phyloP scores from a whole-genome alignment of 2,797 vertebrate genomes.

The Paramormyrops hopkinsi region DNA sequence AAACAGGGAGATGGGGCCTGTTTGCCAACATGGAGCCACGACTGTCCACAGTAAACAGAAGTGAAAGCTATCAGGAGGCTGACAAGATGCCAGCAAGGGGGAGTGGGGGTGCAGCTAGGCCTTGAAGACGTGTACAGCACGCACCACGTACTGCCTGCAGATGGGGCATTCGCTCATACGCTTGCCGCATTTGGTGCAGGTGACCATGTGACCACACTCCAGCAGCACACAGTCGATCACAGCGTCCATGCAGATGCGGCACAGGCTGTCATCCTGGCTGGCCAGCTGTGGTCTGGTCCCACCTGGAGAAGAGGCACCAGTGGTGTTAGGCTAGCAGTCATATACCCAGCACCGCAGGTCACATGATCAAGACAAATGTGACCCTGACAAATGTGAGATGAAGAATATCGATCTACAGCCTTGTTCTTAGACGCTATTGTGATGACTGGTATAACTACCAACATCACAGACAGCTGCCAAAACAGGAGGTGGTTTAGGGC shows the following conservation, averaged over 20 bases:
- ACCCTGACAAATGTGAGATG: background rate
- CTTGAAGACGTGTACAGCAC: slow-evolving; percentile 95
- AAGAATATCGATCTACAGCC: background rate
- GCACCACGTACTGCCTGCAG: slow-evolving; percentile 94
- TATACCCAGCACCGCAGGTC: background rate
- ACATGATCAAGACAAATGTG: background rate
- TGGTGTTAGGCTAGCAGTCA: background rate
- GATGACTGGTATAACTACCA: background rate
- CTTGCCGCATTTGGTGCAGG: slow-evolving; percentile 96
- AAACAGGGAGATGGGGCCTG: background rate
- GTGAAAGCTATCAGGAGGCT: background rate
- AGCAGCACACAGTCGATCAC: slow-evolving; percentile 93
- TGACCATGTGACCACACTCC: slow-evolving; percentile 98
- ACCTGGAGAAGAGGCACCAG: slow-evolving; percentile 55
- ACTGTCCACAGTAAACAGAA: background rate
- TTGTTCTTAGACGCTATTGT: background rate
- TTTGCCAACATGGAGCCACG: background rate
- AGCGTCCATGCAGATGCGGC: slow-evolving; percentile 97
- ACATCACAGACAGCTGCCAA: background rate
- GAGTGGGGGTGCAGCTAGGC: slow-evolving; percentile 58
- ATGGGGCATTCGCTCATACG: slow-evolving; percentile 98
- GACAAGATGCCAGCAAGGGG: background rate
- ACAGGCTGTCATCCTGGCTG: slow-evolving; percentile 82
- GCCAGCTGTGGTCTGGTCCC: slow-evolving; percentile 73
- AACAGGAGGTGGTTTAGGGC: background rate